A percentile compares a stretch with the other conserved stretches of the same genome.
These are phyloP conservation scores for Melanophora roralis DNA, from an alignment of 2,888 invertebrate genomes.

Conservation along the genomic window DNA sequence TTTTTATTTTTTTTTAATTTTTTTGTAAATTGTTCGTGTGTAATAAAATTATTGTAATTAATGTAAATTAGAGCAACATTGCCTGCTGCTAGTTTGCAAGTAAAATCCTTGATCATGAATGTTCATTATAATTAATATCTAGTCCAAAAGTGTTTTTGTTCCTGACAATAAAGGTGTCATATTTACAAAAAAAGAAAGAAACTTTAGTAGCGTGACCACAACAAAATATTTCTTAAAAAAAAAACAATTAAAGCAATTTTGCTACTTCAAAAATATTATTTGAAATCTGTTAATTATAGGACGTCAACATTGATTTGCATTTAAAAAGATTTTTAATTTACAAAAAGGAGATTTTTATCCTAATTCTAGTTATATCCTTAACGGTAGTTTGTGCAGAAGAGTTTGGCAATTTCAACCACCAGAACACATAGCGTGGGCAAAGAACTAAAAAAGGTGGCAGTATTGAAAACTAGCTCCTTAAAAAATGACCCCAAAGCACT, in stretches of 20 bases:
- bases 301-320: background rate
- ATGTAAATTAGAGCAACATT: conserved; percentile 49
- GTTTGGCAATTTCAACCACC: too few species aligned
- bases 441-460: too few species aligned
- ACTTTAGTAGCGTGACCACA: conserved; percentile 40
- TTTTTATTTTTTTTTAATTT: too few species aligned
- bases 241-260: conserved; percentile 35
- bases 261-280: background rate
- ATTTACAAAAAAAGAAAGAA: background rate
- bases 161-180: conserved; percentile 45
- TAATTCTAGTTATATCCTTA: conserved; percentile 28
- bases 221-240: background rate
- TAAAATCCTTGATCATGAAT: background rate
- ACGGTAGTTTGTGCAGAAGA: too few species aligned
- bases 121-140: conserved; percentile 26
- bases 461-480: too few species aligned
- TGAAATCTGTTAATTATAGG: conserved; percentile 17
- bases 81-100: conserved; percentile 16
- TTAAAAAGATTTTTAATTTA: conserved; percentile 15
- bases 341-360: background rate
- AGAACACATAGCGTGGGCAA: too few species aligned
- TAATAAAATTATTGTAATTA: conserved; percentile 54
- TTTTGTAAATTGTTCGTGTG: background rate
- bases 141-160: background rate
- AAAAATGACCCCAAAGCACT: too few species aligned